phyloP scores from a whole-genome alignment of 2,113 vertebrate genomes.

The Strix aluco region DNA sequence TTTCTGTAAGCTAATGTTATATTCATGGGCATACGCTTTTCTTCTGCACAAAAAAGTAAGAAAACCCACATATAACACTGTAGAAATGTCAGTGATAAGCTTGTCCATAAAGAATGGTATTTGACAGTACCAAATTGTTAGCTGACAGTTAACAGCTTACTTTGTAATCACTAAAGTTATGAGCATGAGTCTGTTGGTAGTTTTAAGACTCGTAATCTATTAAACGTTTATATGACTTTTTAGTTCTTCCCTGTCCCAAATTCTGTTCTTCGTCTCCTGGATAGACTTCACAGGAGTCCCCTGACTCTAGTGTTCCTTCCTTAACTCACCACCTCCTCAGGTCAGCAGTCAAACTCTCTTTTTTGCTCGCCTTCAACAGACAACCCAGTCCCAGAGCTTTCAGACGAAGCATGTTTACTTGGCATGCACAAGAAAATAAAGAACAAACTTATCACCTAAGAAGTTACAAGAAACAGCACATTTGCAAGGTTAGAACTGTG shows the following conservation, averaged over 20 bases:
- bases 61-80: accelerated
- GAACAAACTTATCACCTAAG: background rate
- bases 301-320: no score
- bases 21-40: background rate
- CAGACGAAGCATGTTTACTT: background rate
- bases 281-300: background rate
- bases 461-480: accelerated
- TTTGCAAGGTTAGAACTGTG: background rate
- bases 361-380: no score
- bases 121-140: background rate
- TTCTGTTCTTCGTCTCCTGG: background rate
- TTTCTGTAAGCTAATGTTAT: background rate
- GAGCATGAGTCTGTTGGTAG: background rate
- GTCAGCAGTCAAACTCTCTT: background rate
- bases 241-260: background rate
- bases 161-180: background rate
- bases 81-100: background rate
- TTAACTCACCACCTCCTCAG: accelerated
- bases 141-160: background rate
- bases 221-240: background rate
- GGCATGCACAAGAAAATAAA: background rate
- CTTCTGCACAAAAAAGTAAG: background rate
- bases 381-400: background rate
- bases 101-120: background rate
- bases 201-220: background rate